These are phyloP conservation scores for Myiozetetes cayanensis DNA, from an alignment of 2,113 vertebrate species.

Conservation along the genomic window DNA sequence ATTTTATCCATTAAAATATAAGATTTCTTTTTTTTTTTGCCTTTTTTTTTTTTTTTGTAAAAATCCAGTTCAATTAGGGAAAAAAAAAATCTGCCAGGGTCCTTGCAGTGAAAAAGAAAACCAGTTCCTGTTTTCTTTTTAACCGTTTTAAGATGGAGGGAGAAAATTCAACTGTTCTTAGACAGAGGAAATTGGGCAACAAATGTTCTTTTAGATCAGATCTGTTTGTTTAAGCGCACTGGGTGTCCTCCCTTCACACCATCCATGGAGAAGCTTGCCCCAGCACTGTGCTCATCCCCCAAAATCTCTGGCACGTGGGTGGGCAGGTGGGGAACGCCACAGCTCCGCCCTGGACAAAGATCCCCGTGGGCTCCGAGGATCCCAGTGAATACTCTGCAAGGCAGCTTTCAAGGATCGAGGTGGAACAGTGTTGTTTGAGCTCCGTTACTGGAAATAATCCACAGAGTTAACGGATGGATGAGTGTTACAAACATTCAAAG, in stretches of 20 bases:
- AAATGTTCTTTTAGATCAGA: neutral
- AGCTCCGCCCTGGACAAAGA: neutral
- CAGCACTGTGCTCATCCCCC: neutral
- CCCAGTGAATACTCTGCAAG: slow-evolving; percentile 4
- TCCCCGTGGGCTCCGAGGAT: rapidly evolving
- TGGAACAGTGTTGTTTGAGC: neutral
- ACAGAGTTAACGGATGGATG: neutral
- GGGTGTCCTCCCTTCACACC: neutral
- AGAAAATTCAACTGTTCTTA: neutral
- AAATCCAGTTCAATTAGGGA: slow-evolving; percentile 52
- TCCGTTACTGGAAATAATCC: neutral
- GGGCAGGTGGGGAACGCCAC: rapidly evolving
- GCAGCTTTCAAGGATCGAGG: neutral
- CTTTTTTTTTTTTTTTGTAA: neutral
- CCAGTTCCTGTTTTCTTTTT: neutral
- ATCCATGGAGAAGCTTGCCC: neutral
- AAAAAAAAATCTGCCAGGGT: slow-evolving; percentile 29
- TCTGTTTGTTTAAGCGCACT: rapidly evolving
- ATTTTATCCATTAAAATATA: slow-evolving; percentile 78
- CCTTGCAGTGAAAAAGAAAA: slow-evolving; percentile 51
- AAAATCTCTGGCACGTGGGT: neutral
- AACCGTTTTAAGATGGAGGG: neutral
- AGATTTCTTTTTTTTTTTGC: neutral
- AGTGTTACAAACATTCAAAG: neutral
- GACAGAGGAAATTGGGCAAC: neutral